Base-by-base conservation (phyloP, 2,888 invertebrate species). In the Elysia crispata region DNA sequence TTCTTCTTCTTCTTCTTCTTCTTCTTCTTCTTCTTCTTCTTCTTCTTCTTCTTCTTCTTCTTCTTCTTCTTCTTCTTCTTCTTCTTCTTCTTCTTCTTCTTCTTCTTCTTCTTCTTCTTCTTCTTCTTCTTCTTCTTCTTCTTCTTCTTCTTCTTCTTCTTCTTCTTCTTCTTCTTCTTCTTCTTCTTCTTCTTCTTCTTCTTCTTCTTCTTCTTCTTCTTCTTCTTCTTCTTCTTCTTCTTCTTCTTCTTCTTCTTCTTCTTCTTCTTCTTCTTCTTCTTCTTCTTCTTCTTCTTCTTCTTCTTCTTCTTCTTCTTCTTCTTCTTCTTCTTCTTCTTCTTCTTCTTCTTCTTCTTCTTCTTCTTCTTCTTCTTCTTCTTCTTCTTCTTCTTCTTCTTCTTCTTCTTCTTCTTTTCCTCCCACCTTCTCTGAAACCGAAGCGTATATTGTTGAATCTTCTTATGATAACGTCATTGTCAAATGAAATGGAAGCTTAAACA, bases 301-400 rank as follows among this genome's bases (percentile, higher is more conserved):
- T 86, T 87, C 30, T 85, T 85, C 66, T 89, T 88, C 57, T 83
- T 75, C 31, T 81, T 79, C 85, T 87, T 86, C 90, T 88, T 89
- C 76, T 86, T 82, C 74, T 87, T 84, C 1, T 87, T 87, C 1
- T 80, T 77, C 75, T 87, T 84, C 57, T 86, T 82, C 1, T 87
- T 86, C 64, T 82, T 78, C 50, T 81, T 76, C 31, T 76, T 69
- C 30, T 67, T n/a, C 1, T 76, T 74, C 41, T 70, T 66, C 62
- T 74, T 80, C 33, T 50, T 23, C 28, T n/a, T 77, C 11, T 60
- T 33, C 20, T 77, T 73, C 1, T 75, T 64, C 25, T 77, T 54
- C 50, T 77, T 80, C 66, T 80, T 50, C 41, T 67, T 69, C 33
- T 79, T 81, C 33, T 80, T 70, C 30, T 80, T 75, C 72, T 81